phyloP scores from a whole-genome alignment of 2,888 invertebrate species.

The Tipula vernalis region DNA sequence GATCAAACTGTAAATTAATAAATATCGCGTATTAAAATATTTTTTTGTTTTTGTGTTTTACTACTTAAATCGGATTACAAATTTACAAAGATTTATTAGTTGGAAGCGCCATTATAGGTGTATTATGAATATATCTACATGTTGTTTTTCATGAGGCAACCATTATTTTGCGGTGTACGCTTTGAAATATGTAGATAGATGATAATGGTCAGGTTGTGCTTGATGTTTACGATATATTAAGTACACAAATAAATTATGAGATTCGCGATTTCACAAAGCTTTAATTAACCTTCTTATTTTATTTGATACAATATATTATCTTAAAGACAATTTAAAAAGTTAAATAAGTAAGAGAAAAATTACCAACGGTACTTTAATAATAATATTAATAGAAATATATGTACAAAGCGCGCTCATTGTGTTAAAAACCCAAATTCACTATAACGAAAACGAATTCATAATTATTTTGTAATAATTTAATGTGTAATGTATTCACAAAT shows the following conservation, averaged over 20 bases:
- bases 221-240: background rate
- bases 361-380: background rate
- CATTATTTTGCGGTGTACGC: background rate
- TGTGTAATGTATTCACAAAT: background rate
- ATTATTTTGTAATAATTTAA: background rate
- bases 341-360: background rate
- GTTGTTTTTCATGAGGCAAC: background rate
- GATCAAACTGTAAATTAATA: background rate
- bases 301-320: background rate
- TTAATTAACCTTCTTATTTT: background rate
- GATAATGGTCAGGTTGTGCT: background rate
- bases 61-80: background rate
- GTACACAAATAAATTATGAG: background rate
- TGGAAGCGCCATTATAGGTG: background rate
- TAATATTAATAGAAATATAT: background rate
- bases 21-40: background rate
- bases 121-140: background rate
- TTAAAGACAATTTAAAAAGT: background rate
- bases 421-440: background rate
- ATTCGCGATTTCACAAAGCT: background rate
- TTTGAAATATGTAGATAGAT: background rate
- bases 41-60: too few species aligned
- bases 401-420: background rate
- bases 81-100: background rate
- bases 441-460: background rate